These are phyloP conservation scores for Aphidoletes aphidimyza DNA, from an alignment of 2,888 invertebrate species.

Conservation along the genomic window DNA sequence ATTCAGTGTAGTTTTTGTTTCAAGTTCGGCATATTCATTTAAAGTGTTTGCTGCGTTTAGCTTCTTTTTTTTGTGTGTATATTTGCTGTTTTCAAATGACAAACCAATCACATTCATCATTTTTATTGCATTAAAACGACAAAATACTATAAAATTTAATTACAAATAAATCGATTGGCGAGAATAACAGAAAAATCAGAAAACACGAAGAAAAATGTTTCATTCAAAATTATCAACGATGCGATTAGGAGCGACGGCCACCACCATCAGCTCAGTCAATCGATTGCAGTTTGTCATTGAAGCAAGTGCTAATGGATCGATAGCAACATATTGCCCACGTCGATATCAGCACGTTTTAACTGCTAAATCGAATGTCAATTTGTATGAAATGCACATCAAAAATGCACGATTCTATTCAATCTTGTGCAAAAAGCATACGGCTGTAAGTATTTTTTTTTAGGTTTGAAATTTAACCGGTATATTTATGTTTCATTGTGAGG, in stretches of 20 bases:
- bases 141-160: too few relatives aligned
- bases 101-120: too few relatives aligned
- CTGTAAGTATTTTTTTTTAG: neutral
- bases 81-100: too few relatives aligned
- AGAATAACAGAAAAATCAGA: too few relatives aligned
- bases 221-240: neutral
- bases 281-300: conserved; percentile 39
- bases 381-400: neutral
- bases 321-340: neutral
- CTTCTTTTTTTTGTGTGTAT: too few relatives aligned
- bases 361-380: neutral
- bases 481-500: too few relatives aligned
- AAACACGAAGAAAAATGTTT: neutral
- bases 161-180: too few relatives aligned
- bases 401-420: neutral
- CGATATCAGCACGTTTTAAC: neutral
- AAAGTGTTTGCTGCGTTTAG: too few relatives aligned
- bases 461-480: neutral
- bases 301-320: neutral
- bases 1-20: too few relatives aligned
- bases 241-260: neutral
- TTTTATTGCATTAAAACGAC: too few relatives aligned
- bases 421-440: neutral
- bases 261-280: neutral
- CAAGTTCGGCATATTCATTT: too few relatives aligned